Percentiles rank a stretch among this genome's conserved stretches.
phyloP scores from a whole-genome alignment of 2,888 invertebrate species.

The Lasioglossum figueresi region DNA sequence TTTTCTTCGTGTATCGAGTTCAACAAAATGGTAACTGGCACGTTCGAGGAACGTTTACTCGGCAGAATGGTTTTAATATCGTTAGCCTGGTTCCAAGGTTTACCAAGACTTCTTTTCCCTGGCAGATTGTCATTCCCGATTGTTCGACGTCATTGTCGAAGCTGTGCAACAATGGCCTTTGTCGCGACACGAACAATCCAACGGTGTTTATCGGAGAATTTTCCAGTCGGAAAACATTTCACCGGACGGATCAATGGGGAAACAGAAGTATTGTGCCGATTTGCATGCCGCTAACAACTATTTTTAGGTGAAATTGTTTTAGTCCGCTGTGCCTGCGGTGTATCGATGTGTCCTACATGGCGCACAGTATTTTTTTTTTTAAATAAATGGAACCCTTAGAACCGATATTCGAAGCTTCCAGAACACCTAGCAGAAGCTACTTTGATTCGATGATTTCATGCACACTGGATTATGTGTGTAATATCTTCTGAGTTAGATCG shows the following conservation, averaged over 20 bases:
- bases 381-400: neutral
- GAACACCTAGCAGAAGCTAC: too few relatives aligned
- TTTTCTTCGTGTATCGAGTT: neutral
- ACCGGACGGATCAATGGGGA: constrained; percentile 22
- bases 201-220: constrained; percentile 46
- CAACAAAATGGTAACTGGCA: neutral
- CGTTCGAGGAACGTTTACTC: neutral
- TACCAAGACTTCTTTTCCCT: constrained; percentile 31
- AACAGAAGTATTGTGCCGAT: constrained; percentile 2
- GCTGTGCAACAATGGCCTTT: constrained; percentile 62
- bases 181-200: constrained; percentile 50
- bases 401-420: too few relatives aligned
- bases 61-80: constrained; percentile 30
- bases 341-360: neutral
- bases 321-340: neutral
- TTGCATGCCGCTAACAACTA: neutral
- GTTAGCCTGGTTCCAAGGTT: constrained; percentile 10
- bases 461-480: neutral
- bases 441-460: neutral
- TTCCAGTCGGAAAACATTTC: constrained; percentile 55
- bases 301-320: neutral
- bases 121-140: constrained; percentile 50
- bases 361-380: neutral
- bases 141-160: constrained; percentile 56
- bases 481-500: neutral